Conservation (phyloP, 2,888 invertebrate species). For the Amphimallon solstitiale region DNA sequence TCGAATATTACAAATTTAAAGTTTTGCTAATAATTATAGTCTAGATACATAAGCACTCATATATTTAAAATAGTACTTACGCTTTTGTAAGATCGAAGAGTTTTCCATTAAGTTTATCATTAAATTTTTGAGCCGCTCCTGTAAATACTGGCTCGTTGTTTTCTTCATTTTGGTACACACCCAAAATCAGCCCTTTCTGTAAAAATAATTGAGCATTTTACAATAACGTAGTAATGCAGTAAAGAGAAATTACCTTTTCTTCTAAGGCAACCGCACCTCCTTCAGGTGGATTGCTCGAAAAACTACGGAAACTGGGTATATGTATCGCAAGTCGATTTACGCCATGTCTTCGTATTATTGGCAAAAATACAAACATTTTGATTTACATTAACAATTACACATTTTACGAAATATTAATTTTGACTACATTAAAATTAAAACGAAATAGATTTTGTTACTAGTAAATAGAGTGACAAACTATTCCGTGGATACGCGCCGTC, state of each 20-base stretch:
- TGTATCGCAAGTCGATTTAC: constrained; percentile 1
- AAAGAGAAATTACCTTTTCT: constrained; percentile 37
- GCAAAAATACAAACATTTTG: constrained; percentile 45
- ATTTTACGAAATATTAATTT: constrained; percentile 51
- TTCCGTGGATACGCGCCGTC: constrained; percentile 44
- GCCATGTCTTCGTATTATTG: constrained; percentile 42
- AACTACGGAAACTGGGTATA: constrained; percentile 19
- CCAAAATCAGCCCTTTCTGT: constrained; percentile 69
- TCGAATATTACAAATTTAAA: too few species aligned
- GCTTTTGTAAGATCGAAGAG: constrained; percentile 64
- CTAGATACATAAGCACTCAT: too few species aligned
- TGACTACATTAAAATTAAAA: constrained; percentile 40
- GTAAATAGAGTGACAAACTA: constrained; percentile 23
- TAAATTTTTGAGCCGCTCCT: constrained; percentile 64
- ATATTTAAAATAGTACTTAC: constrained; percentile 57
- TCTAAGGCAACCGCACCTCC: constrained; percentile 21
- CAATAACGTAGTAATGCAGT: neutral
- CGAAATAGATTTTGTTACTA: constrained; percentile 44
- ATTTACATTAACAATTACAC: constrained; percentile 45
- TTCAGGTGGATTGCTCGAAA: constrained; percentile 20
- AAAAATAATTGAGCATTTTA: constrained; percentile 35
- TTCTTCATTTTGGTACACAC: constrained; percentile 64
- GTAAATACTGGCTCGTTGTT: constrained; percentile 64
- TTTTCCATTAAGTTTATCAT: constrained; percentile 67
- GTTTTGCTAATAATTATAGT: too few species aligned